Base-by-base conservation (phyloP, 2,113 vertebrate genomes). In the Pseudolaguvia tuberculata region DNA sequence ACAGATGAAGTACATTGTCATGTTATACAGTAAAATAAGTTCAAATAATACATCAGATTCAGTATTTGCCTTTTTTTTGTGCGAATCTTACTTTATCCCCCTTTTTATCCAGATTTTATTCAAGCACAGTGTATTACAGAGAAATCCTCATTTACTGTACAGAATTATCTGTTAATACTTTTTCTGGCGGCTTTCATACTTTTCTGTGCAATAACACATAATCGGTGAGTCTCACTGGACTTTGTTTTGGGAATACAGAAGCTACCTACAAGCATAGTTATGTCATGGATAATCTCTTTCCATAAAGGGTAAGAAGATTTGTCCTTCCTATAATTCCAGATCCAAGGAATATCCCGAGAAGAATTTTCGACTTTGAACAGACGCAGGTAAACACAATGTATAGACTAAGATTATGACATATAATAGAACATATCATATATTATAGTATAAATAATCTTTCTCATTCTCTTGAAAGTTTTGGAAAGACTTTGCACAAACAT, bases 241-340 rank as follows among this genome's bases (percentile, higher is more conserved):
- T 70, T 77, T 13, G 11, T 13, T 15, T 11, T 31, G 14, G 18
- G 35, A 10, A 25, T 58, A 42, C 52, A 66, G 48, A 25, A 51
- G n/a, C 23, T 31, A 48, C 39, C 23, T 31, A 48, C 39, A 23
- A 57, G 6, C 12, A 80, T 5, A n/a, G 11, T 23, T 52, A 20
- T 69, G 35, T 42, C 17, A 39, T 67, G 45, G 58, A 0, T 50
- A n/a, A 58, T 78, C 62, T 42, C 61, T 50, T 63, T 73, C 47
- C 27, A 61, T 47, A 73, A 78, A 84, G 84, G 78, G 62, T 83
- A 74, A 80, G 73, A 77, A 78, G 61, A 65, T 25, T 58, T 47
- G 20, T 85, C 56, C 71, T 85, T 53, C 83, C 83, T 27, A 75
- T 48, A 31, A 81, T 83, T 69, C 83, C 83, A 62, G 81, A 83